These are phyloP conservation scores for Acanthornis magna DNA, from an alignment of 2,797 vertebrate species.

Conservation along the genomic window DNA sequence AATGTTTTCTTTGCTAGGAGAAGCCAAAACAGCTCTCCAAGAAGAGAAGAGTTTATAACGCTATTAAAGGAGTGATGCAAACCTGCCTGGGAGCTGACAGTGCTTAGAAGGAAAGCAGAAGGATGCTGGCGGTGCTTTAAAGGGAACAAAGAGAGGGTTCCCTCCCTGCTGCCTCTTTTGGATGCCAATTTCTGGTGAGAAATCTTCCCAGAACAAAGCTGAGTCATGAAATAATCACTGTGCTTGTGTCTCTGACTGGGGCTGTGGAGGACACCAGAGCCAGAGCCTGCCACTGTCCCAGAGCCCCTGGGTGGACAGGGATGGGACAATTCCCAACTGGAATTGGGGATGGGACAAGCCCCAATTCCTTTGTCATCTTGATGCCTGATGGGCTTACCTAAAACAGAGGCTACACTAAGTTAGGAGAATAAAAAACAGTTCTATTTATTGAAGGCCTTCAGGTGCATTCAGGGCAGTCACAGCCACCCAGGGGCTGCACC, in stretches of 20 bases:
- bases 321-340: neutral
- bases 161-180: neutral
- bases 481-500: no score
- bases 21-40: neutral
- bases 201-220: neutral
- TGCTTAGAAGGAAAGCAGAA: rapidly evolving
- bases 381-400: no score
- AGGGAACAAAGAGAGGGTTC: neutral
- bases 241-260: neutral
- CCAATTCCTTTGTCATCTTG: rapidly evolving
- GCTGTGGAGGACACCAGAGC: neutral
- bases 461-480: no score
- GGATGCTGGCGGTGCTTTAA: neutral
- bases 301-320: neutral
- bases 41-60: neutral
- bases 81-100: neutral
- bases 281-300: rapidly evolving
- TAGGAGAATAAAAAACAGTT: no score
- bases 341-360: neutral
- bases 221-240: rapidly evolving
- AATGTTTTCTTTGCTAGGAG: neutral
- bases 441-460: no score
- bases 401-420: no score
- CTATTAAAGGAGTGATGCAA: neutral
- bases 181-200: neutral